A percentile compares a stretch with the other conserved stretches of the same genome.
Conservation (phyloP, 2,113 vertebrate genomes). For the Cygnus atratus region DNA sequence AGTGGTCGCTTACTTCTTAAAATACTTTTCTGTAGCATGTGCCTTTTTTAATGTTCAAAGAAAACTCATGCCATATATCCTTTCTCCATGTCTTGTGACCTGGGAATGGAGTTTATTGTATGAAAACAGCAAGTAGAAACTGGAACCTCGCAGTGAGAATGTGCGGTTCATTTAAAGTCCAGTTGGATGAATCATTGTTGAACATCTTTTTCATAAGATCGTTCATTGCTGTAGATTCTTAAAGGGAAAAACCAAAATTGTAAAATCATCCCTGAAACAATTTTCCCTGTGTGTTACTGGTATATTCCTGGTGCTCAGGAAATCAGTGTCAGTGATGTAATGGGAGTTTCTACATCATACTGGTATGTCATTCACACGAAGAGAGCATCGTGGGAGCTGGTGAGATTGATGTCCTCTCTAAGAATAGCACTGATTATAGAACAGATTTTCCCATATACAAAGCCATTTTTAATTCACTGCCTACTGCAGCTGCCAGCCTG, state of each 20-base stretch:
- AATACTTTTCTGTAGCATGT: conserved; percentile 15
- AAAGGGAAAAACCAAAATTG: background rate
- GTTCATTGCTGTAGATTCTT: conserved; percentile 7
- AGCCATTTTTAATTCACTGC: conserved; percentile 89
- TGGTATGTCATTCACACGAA: conserved; percentile 72
- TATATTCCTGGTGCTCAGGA: conserved; percentile 19
- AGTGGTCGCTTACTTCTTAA: conserved; percentile 7
- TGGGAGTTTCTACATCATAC: conserved; percentile 76
- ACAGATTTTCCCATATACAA: conserved; percentile 83
- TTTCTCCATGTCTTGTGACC: conserved; percentile 61
- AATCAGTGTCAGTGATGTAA: conserved; percentile 75
- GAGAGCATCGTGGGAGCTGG: conserved; percentile 72
- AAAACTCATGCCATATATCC: background rate
- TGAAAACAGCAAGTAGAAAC: background rate
- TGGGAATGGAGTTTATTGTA: conserved; percentile 60
- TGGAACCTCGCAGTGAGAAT: background rate
- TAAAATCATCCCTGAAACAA: background rate
- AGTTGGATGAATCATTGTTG: conserved; percentile 5
- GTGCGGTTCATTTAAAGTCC: conserved; percentile 29
- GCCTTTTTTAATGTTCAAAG: conserved; percentile 40
- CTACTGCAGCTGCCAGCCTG: conserved; percentile 84
- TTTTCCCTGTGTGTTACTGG: background rate
- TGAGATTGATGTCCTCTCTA: conserved; percentile 81
- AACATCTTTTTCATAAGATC: background rate
- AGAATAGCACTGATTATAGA: conserved; percentile 86